A percentile compares a stretch with the other conserved stretches of the same genome.
Conservation (phyloP, 2,797 vertebrate genomes). For the Basileuterus tristriatus region DNA sequence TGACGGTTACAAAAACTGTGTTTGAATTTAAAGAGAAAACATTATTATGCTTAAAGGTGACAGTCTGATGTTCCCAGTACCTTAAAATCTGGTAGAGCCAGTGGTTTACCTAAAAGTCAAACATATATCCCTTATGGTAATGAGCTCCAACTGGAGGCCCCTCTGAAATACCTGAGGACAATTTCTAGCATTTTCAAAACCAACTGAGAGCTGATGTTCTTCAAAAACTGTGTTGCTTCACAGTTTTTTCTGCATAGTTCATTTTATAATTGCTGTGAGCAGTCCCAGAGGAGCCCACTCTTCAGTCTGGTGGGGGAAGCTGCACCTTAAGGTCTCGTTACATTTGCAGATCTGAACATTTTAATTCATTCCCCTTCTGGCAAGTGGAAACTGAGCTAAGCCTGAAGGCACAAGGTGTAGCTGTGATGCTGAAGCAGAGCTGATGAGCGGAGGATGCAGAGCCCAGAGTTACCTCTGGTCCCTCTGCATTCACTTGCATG, state of each 20-base stretch:
- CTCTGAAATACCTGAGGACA: background rate
- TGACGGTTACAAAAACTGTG: background rate
- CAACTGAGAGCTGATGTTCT: background rate
- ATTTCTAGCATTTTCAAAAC: background rate
- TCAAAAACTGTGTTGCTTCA: background rate
- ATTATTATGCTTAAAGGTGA: background rate
- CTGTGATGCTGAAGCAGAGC: conserved; percentile 18
- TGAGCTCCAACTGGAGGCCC: background rate
- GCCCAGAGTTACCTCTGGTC: background rate
- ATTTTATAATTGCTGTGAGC: background rate
- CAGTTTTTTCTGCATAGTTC: background rate
- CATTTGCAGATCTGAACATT: background rate
- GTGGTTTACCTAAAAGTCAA: background rate
- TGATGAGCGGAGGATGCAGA: background rate
- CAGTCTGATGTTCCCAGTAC: background rate
- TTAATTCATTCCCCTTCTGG: background rate
- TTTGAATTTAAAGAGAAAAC: background rate
- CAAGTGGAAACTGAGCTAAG: background rate
- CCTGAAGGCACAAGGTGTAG: conserved; percentile 1
- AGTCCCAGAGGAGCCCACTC: background rate
- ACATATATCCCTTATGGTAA: background rate
- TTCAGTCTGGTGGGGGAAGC: background rate
- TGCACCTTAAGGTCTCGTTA: background rate
- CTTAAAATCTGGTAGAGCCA: background rate
- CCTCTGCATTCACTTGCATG: conserved; percentile 11